A percentile compares a stretch with the other conserved stretches of the same genome.
phyloP scores from a whole-genome alignment of 2,113 vertebrate genomes.

The Scolopax mira region DNA sequence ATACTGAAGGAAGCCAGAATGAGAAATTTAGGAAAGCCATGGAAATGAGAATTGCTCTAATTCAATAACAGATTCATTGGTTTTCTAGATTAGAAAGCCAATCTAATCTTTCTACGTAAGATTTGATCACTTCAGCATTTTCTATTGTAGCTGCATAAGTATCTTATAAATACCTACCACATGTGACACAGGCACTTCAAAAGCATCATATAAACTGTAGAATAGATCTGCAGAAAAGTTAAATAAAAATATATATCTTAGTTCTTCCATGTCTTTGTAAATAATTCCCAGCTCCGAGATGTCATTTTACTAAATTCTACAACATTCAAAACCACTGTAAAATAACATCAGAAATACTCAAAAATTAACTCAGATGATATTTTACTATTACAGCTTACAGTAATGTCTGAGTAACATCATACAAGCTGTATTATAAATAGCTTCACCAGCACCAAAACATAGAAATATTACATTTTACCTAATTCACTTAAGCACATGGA shows the following conservation, averaged over 20 bases:
- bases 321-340: neutral
- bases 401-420: neutral
- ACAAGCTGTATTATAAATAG: neutral
- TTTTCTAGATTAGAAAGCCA: neutral
- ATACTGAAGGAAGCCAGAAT: conserved; percentile 23
- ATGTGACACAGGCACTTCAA: neutral
- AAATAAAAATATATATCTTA: neutral
- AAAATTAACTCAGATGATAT: neutral
- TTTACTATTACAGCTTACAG: conserved; percentile 3
- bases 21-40: conserved; percentile 7
- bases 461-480: neutral
- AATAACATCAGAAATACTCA: neutral
- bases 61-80: conserved; percentile 7
- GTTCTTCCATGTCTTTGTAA: neutral
- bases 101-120: neutral
- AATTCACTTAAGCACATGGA: neutral
- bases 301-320: conserved; percentile 17
- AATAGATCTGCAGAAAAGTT: neutral
- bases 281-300: neutral
- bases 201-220: neutral
- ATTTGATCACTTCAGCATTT: neutral
- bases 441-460: neutral
- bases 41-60: conserved; percentile 36
- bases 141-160: neutral
- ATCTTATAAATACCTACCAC: conserved; percentile 15